Evolutionary conservation across 2,113 vertebrate species (phyloP).

Genomic region (Azemiops feae): DNA sequence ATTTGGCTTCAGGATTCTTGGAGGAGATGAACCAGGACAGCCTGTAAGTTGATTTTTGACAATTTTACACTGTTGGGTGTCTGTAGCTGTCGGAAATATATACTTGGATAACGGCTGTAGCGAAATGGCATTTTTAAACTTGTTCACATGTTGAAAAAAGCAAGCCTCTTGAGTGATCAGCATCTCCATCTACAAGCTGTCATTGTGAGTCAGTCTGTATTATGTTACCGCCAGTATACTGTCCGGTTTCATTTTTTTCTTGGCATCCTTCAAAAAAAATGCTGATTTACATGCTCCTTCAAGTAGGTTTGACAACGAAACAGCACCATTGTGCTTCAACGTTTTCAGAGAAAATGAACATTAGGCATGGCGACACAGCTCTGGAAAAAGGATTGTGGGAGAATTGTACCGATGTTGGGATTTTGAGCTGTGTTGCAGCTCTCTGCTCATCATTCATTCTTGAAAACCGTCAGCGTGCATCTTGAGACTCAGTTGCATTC

Average conservation of each 20-base stretch:
- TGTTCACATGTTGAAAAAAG: constrained; percentile 31
- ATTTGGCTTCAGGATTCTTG: constrained; percentile 96
- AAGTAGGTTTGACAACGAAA: background rate
- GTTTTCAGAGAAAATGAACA: background rate
- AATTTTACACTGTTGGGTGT: constrained; percentile 16
- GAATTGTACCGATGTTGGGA: background rate
- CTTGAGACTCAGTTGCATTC: background rate
- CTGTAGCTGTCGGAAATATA: constrained; percentile 31
- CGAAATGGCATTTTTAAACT: background rate
- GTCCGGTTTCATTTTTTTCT: background rate
- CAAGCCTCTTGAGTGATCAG: constrained; percentile 10
- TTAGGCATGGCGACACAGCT: background rate
- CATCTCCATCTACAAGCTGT: constrained; percentile 10
- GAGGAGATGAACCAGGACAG: constrained; percentile 96
- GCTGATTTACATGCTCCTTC: constrained; percentile 16
- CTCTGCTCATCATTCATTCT: background rate
- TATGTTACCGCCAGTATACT: constrained; percentile 12
- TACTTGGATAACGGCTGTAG: background rate
- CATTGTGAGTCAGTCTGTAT: constrained; percentile 22
- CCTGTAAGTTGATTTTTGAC: constrained; percentile 82
- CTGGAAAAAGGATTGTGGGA: background rate
- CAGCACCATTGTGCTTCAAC: constrained; percentile 16
- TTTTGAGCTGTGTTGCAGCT: background rate
- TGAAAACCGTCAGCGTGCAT: background rate
- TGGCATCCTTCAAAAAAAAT: constrained; percentile 27